phyloP scores from a whole-genome alignment of 2,888 invertebrate species.

The Melanotus villosus region DNA sequence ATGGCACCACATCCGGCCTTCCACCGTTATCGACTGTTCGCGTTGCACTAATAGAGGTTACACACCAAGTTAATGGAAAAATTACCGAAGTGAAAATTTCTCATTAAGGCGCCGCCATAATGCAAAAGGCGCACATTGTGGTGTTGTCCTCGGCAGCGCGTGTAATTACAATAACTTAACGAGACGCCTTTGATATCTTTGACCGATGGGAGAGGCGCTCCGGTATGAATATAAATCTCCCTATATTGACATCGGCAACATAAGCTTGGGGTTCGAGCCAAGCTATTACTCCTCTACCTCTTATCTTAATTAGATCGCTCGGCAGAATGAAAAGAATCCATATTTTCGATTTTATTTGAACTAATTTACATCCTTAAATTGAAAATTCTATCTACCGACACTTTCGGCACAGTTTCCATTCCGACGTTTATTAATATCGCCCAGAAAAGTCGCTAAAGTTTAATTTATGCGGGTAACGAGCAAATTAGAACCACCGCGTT shows the following conservation, averaged over 20 bases:
- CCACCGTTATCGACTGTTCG: slow-evolving; percentile 40
- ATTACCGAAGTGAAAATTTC: slow-evolving; percentile 62
- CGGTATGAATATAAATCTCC: slow-evolving; percentile 53
- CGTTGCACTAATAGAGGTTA: slow-evolving; percentile 57
- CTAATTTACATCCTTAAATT: slow-evolving; percentile 68
- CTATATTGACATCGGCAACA: slow-evolving; percentile 55
- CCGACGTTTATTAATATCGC: slow-evolving; percentile 45
- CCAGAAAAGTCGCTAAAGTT: slow-evolving; percentile 42
- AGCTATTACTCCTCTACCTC: slow-evolving; percentile 61
- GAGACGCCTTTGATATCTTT: slow-evolving; percentile 54
- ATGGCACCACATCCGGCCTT: slow-evolving; percentile 34
- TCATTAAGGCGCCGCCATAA: slow-evolving; percentile 55
- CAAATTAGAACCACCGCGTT: slow-evolving; percentile 53
- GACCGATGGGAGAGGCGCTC: slow-evolving; percentile 52
- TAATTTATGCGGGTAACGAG: slow-evolving; percentile 52
- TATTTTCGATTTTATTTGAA: slow-evolving; percentile 68
- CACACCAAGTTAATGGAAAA: slow-evolving; percentile 60
- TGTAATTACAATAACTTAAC: slow-evolving; percentile 54
- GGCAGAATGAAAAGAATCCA: slow-evolving; percentile 67
- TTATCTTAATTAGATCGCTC: slow-evolving; percentile 68
- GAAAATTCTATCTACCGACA: slow-evolving; percentile 61
- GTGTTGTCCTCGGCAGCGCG: slow-evolving; percentile 47
- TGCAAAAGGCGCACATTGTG: slow-evolving; percentile 40
- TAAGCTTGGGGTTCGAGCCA: slow-evolving; percentile 54
- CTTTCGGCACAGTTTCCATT: slow-evolving; percentile 41